Percentiles rank a stretch among this genome's conserved stretches.
These are phyloP conservation scores for Adoxophyes honmai DNA, from an alignment of 1,140 invertebrate genomes.

Conservation along the genomic window DNA sequence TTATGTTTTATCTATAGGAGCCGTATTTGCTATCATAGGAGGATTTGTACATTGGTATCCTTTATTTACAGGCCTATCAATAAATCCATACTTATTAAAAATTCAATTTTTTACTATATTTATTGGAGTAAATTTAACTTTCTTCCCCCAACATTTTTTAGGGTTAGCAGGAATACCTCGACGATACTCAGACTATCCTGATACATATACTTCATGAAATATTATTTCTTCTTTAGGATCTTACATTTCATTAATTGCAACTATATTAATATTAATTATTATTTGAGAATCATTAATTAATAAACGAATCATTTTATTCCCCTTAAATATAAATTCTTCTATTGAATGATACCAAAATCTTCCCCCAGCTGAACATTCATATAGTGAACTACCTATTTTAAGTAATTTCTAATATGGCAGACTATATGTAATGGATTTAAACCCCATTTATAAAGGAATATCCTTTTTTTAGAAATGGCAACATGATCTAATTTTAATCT, in stretches of 20 bases:
- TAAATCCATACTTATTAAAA: slow-evolving; percentile 79
- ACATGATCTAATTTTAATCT: slow-evolving; percentile 76
- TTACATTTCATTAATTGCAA: slow-evolving; percentile 76
- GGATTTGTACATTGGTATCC: slow-evolving; percentile 83
- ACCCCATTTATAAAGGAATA: slow-evolving; percentile 78
- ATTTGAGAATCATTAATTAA: slow-evolving; percentile 63
- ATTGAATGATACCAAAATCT: slow-evolving; percentile 79
- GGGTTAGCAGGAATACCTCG: slow-evolving; percentile 85
- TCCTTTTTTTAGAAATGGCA: slow-evolving; percentile 75
- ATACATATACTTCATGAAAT: slow-evolving; percentile 81
- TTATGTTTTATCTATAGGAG: slow-evolving; percentile 82
- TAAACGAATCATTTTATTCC: slow-evolving; percentile 63
- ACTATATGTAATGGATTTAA: slow-evolving; percentile 81
- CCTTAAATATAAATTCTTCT: slow-evolving; percentile 65
- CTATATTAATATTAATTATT: slow-evolving; percentile 78
- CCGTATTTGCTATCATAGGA: slow-evolving; percentile 84
- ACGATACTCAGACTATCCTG: slow-evolving; percentile 85
- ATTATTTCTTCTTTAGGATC: slow-evolving; percentile 80
- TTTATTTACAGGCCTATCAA: slow-evolving; percentile 78
- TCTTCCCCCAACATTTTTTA: slow-evolving; percentile 87
- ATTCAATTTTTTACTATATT: slow-evolving; percentile 81
- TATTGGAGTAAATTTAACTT: slow-evolving; percentile 85
- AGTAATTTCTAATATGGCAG: slow-evolving; percentile 79
- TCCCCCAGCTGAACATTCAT: slow-evolving; percentile 78
- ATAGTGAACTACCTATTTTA: slow-evolving; percentile 77